These are phyloP conservation scores for Neodiprion pinetum DNA, from an alignment of 1,140 invertebrate species.

Conservation along the genomic window DNA sequence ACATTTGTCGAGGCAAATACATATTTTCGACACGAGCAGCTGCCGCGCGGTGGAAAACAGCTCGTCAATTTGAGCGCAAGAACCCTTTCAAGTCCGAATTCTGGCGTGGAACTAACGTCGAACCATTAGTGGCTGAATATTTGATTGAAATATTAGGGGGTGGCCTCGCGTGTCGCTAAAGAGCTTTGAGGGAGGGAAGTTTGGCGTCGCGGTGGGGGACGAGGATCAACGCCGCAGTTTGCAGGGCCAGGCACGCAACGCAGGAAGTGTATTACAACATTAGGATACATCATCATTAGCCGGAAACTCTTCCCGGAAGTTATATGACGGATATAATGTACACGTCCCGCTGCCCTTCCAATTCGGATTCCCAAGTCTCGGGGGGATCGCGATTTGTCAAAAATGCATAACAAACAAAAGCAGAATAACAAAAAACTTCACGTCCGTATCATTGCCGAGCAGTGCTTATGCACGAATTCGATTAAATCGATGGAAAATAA, in stretches of 20 bases:
- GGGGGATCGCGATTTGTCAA: too few relatives aligned
- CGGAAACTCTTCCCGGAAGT: neutral
- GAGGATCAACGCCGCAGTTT: neutral
- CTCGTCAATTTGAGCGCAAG: constrained; percentile 16
- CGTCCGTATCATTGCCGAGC: too few relatives aligned
- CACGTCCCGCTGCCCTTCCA: too few relatives aligned
- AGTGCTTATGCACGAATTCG: too few relatives aligned
- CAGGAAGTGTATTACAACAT: constrained; percentile 6
- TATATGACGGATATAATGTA: neutral
- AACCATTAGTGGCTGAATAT: constrained; percentile 50
- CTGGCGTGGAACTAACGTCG: constrained; percentile 33
- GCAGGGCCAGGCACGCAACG: neutral
- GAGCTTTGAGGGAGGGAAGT: constrained; percentile 37
- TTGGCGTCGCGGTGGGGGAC: neutral
- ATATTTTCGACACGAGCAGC: too few relatives aligned
- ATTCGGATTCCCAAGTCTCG: too few relatives aligned
- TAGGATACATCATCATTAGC: neutral
- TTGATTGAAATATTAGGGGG: constrained; percentile 51
- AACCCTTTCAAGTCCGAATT: constrained; percentile 37
- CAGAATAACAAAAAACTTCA: too few relatives aligned
- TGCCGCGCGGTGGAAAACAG: neutral
- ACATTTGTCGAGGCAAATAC: too few relatives aligned
- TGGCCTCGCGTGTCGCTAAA: constrained; percentile 48
- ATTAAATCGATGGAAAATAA: too few relatives aligned
- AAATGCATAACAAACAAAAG: too few relatives aligned